Base-by-base conservation (phyloP, 2,888 invertebrate genomes). In the Melanostoma mellinum region DNA sequence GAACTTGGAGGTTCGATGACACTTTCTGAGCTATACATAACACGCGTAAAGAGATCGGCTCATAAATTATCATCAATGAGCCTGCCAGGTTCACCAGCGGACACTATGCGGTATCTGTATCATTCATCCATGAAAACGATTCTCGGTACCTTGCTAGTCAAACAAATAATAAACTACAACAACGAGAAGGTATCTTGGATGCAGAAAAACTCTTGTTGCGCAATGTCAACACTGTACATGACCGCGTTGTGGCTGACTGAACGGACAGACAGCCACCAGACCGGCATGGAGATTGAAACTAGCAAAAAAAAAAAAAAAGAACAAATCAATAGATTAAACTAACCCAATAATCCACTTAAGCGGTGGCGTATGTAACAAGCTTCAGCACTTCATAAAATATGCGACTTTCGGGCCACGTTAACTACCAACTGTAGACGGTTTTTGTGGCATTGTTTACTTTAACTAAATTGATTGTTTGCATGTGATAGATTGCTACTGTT, bases 341-440 rank as follows among this genome's bases (percentile, higher is more conserved):
- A 80, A 80, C 71, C 80, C 80, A 80, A 65, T 80, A 76, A 71
- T 76, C 80, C 80, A 81, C 80, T 81, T 81, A 55, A 80, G 53
- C 63, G 50, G 71, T 58, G 48, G 50, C 50, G 44, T 20, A 20
- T 20, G 20, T 65, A 71, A 80, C 80, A 71, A 81, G 76, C 58
- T 67, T 53, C 76, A 60, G 76, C 80, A 81, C 80, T 81, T 81
- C 69, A 76, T 81, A 81, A 81, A 71, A 40, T 58, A 71, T 67
- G 44, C 44, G 44, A 52, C 61, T 3, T 20, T 35, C 8, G 10
- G 3, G 35, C 9, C 3, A 8, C 46, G 20, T 46, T 3, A 30
- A 6, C 36, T 6, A 50, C 30, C 6, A 44, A 10, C 9, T 20
- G 6, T 50, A 3, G 42, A n/a, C 46, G 35, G 10, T 46, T 61